Base-by-base conservation (phyloP, 2,797 vertebrate genomes). In the Holocentrus rufus region DNA sequence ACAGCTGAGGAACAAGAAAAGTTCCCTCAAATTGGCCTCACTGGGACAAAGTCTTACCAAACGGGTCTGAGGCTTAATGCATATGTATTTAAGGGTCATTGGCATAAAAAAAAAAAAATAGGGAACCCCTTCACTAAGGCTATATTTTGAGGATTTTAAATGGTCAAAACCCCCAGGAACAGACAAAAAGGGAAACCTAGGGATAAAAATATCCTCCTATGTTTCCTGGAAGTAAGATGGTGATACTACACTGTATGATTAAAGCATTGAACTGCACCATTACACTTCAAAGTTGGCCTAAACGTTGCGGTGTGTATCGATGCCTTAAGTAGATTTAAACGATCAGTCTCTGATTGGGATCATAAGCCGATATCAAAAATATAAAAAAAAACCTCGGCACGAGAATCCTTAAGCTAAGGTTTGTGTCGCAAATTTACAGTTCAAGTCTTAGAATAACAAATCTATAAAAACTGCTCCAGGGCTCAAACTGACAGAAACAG, bases 381-480 rank as follows among this genome's bases (percentile, higher is more conserved):
- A 73, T 39, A 22, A 23, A 58, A 73, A 50, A 22, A 23, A 58
- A 56, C 69, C 39, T 77, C 47, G 20, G 5, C 27, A 18, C 15
- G 65, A 39, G 31, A 60, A 18, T 25, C 50, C 36, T 42, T 7
- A 64, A 67, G 31, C 9, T 25, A 58, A 68, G 6, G 30, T 66
- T 79, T 23, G 31, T 46, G 8, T 80, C 57, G 2, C 63, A 68
- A 36, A 74, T 79, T 75, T 54, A 76, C 61, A 82, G 54, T 10
- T 87, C 49, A 66, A 64, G 71, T 76, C 42, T 49, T 67, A 64
- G 62, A 90, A 87, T 69, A 88, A 90, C 80, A 90, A 72, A 73
- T 75, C 69, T 54, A 83, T 85, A 72, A 89, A 89, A 87, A 80
- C 63, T 61, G 55, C 79, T 76, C 7, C 17, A 65, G 76, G 72